Evolutionary conservation across 2,113 vertebrate genomes (phyloP), one percentile per base, ranked within the genome.

Genomic region (Crotalus horridus): DNA sequence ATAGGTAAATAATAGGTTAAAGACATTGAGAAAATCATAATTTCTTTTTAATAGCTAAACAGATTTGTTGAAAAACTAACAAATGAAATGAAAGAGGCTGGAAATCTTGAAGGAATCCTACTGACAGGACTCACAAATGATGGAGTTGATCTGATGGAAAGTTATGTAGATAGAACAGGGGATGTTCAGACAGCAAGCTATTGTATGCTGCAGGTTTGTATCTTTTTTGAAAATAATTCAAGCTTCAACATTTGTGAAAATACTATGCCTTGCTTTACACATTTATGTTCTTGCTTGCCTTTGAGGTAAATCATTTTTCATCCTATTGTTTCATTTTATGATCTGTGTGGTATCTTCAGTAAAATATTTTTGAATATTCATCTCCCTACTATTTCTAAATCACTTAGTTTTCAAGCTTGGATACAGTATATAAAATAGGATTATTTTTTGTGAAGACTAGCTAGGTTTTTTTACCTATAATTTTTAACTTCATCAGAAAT

Each of bases 181-280:
- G 99, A 99, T 51, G 99, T 99, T 23, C 99, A 99, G 97, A 99
- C 99, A 1, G 99, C 99, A 87, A 99, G 99, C 93, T 99, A 99
- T 96, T 99, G 99, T 96, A 99, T 99, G 99, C 96, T 99, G 39
- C 99, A 99, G 98, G 99, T 99, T 93, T 94, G 97, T 97, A 86
- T 93, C 92, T 87, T 51, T 86, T 43, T 94, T 0, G 0, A 55
- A 91, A 92, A 54, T 43, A 89, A 53, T n/a, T 12, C 51, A 85
- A 29, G 39, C 17, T 33, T 46, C 6, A 43, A 56, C 88, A 33
- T 7, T 43, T 81, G n/a, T 39, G 3, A 54, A 21, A 90, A 33
- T 94, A 46, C 0, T 43, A 87, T 56, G 20, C 0, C 0, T 0
- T 11, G 2, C 6, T 86, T 93, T 90, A 15, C 92, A 90, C 56